Evolutionary conservation across 1,140 invertebrate species (phyloP).

Genomic region (Bradysia coprophila): DNA sequence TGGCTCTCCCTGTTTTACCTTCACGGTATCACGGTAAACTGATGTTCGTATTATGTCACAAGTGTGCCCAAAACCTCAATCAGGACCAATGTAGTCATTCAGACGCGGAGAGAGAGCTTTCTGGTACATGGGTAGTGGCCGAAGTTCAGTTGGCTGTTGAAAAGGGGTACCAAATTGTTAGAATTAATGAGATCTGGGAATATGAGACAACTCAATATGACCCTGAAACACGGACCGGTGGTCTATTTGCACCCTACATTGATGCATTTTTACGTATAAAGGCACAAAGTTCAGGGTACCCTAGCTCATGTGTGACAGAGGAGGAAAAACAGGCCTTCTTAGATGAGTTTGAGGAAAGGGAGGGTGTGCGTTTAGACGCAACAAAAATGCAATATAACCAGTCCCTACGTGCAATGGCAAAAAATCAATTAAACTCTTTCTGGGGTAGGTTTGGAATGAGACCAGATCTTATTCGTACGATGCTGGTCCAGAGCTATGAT

Average conservation of each 20-base stretch:
- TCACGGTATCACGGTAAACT: background rate
- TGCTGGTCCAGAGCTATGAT: too few species aligned
- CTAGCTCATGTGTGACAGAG: background rate
- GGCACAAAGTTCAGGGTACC: background rate
- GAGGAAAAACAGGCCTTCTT: background rate
- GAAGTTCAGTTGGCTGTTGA: background rate
- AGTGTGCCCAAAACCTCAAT: background rate
- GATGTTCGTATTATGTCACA: background rate
- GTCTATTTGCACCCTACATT: background rate
- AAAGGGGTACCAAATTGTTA: background rate
- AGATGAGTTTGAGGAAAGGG: background rate
- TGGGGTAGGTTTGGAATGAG: conserved; percentile 7
- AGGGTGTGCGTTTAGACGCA: background rate
- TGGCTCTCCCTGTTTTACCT: background rate
- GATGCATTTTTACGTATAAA: background rate
- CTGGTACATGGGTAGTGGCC: background rate
- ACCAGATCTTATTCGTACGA: background rate
- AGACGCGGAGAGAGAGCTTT: background rate
- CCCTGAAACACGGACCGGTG: background rate
- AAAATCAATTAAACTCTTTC: conserved; percentile 6
- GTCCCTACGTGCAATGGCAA: conserved; percentile 2
- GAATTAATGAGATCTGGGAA: background rate
- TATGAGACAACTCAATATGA: background rate
- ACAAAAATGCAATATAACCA: background rate
- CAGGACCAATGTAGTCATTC: background rate